Base-by-base conservation (phyloP, 2,888 invertebrate genomes). In the Standfussiana lucernea region DNA sequence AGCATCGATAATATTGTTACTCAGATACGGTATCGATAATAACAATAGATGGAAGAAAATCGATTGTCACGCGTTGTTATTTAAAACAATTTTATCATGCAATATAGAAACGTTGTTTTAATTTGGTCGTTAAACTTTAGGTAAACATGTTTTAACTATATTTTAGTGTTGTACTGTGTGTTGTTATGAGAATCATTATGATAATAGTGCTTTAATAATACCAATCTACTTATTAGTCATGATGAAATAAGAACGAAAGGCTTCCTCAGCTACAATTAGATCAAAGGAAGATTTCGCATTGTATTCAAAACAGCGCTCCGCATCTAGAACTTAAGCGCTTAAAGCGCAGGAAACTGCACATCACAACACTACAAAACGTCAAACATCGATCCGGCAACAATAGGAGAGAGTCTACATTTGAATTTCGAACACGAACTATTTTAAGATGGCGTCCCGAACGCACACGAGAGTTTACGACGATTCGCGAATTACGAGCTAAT, bases 401-500 rank as follows among this genome's bases (percentile, higher is more conserved):
- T 90, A 89, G 88, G 69, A 89, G 87, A 88, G 88, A 89, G 86
- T 89, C 85, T 87, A 84, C 86, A 86, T 90, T 87, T 89, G 84
- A 90, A 90, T 90, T 93, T 93, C 88, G 90, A 91, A 92, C 90
- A 85, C 88, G 87, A 91, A 91, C 92, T 94, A 94, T 93, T 94
- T 94, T 92, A 93, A 94, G 92, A 93, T 92, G 59, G 92, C 92
- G 92, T 90, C 92, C 90, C 90, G 92, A 93, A 89, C 90, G 83
- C 86, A 83, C 85, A 89, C 90, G 91, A 91, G 87, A 89, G 90
- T 94, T 94, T 93, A 94, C 93, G 93, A 92, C 89, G 85, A 92
- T 91, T 93, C 89, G 93, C 93, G 91, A 95, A 93, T 94, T 94
- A 94, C 90, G 93, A 92, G 90, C 90, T 90, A 89, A 93, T 95